phyloP scores from a whole-genome alignment of 2,797 vertebrate species.

The Intellagama lesueurii region DNA sequence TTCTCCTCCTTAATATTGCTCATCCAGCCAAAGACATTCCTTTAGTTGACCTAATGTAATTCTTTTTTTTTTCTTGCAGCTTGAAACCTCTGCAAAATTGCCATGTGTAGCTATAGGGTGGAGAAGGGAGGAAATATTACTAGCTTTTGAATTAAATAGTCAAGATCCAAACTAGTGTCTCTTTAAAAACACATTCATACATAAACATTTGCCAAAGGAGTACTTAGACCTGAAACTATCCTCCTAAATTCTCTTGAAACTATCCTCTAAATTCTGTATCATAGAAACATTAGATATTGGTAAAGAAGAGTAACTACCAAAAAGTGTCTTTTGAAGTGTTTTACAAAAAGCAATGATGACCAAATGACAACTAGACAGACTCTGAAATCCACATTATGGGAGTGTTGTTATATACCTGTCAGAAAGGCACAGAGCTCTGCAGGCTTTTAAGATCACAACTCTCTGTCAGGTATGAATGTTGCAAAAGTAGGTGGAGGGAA shows the following conservation, averaged over 20 bases:
- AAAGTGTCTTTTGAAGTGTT: not conserved
- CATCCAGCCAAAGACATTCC: slow-evolving; percentile 21
- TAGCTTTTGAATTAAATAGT: not conserved
- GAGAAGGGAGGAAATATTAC: not conserved
- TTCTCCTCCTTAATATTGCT: slow-evolving; percentile 8
- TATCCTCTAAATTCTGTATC: not conserved
- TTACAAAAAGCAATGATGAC: not conserved
- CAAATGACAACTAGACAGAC: too few relatives aligned
- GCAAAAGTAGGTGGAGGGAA: too few relatives aligned
- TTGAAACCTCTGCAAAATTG: not conserved
- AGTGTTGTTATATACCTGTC: too few relatives aligned
- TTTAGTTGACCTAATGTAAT: slow-evolving; percentile 22
- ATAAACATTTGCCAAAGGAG: not conserved
- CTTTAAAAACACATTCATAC: not conserved
- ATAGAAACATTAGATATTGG: not conserved
- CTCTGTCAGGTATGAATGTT: too few relatives aligned
- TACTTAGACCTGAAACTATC: not conserved
- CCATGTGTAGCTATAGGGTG: not conserved
- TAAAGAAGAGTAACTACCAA: not conserved
- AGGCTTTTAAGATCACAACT: too few relatives aligned
- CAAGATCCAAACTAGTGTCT: not conserved
- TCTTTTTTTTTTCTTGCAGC: not conserved
- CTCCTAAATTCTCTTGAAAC: not conserved
- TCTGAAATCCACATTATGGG: too few relatives aligned
- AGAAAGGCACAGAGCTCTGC: too few relatives aligned